Conservation (phyloP, 2,888 invertebrate genomes). For the Pollenia amentaria region DNA sequence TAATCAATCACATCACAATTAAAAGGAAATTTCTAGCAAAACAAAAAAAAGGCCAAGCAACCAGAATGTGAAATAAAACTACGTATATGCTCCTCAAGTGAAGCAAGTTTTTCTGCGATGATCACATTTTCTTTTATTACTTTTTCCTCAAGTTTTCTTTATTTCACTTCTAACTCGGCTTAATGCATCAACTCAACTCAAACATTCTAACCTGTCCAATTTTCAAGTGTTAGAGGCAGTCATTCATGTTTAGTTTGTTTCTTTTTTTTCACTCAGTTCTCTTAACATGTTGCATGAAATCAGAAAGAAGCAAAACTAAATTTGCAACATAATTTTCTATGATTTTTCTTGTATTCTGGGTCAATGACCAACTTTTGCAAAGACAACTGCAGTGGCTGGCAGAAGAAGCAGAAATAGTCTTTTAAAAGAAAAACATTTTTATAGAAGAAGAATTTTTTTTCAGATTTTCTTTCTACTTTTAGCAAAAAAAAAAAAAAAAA, state of each 20-base stretch:
- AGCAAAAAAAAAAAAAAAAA: too few relatives aligned
- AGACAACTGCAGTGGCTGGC: neutral
- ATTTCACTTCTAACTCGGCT: neutral
- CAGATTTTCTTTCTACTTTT: neutral
- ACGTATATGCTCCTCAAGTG: neutral
- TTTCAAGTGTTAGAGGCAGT: slow-evolving; percentile 30
- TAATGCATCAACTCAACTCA: slow-evolving; percentile 20
- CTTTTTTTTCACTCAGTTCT: neutral
- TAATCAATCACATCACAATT: slow-evolving; percentile 39
- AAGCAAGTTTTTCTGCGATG: slow-evolving; percentile 40
- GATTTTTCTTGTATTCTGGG: slow-evolving; percentile 72
- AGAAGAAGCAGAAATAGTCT: neutral
- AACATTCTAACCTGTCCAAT: slow-evolving; percentile 49
- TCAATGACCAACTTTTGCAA: slow-evolving; percentile 64
- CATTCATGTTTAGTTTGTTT: slow-evolving; percentile 19
- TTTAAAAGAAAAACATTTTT: neutral
- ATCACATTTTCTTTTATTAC: slow-evolving; percentile 23
- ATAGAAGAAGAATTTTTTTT: too few relatives aligned
- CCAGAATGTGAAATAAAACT: neutral
- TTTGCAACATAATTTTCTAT: slow-evolving; percentile 81
- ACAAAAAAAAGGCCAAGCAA: neutral
- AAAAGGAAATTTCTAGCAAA: slow-evolving; percentile 12
- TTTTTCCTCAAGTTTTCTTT: neutral
- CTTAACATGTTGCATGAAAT: slow-evolving; percentile 49
- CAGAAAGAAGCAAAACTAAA: slow-evolving; percentile 69